Conservation (phyloP, 1,140 invertebrate genomes). For the Octopus sinensis region DNA sequence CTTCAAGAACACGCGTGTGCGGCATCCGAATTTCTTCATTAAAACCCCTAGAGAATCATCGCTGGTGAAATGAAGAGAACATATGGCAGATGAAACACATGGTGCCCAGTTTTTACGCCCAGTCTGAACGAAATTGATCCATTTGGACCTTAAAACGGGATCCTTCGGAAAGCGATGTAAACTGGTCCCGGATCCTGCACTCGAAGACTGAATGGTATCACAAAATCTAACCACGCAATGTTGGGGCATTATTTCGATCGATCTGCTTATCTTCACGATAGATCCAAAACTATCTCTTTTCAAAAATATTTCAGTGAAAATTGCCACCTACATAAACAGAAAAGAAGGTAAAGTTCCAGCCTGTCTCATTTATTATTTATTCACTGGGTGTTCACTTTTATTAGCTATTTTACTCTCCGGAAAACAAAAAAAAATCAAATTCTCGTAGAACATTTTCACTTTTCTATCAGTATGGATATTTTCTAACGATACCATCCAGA, state of each 20-base stretch:
- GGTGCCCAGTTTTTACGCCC: background rate
- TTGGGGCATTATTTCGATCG: background rate
- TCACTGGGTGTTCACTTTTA: too few species aligned
- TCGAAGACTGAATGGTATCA: background rate
- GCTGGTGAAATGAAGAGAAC: background rate
- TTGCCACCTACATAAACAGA: too few species aligned
- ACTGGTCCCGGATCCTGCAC: background rate
- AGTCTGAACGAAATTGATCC: background rate
- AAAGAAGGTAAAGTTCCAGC: too few species aligned
- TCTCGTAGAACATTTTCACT: too few species aligned
- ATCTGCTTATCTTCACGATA: too few species aligned
- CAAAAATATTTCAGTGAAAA: too few species aligned
- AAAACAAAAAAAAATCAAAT: too few species aligned
- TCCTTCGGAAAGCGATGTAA: background rate
- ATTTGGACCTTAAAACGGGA: background rate
- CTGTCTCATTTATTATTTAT: too few species aligned
- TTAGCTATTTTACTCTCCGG: too few species aligned
- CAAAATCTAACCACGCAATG: background rate
- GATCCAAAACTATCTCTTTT: too few species aligned
- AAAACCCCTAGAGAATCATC: background rate
- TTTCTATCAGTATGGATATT: too few species aligned
- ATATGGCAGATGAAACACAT: background rate
- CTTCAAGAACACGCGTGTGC: background rate
- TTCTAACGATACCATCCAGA: too few species aligned
- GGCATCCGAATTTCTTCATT: background rate